phyloP scores from a whole-genome alignment of 30 jellyfish, hydroid and myxozoan species.

The Aurelia aurita region DNA sequence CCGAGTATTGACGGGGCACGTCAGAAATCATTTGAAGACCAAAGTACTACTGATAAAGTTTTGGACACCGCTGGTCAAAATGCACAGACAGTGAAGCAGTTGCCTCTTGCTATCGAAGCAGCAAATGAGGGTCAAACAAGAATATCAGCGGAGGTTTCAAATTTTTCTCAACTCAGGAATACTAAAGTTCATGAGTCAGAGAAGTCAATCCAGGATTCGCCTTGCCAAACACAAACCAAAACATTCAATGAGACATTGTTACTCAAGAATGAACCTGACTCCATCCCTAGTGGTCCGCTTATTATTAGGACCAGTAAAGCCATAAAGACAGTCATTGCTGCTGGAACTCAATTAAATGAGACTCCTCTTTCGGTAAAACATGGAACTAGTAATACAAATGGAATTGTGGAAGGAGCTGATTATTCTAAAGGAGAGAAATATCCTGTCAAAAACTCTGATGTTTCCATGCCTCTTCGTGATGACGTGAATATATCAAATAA shows the following conservation, averaged over 20 bases:
- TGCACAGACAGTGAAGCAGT: not conserved
- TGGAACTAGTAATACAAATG: not conserved
- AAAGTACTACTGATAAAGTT: not conserved
- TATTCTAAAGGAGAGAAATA: not conserved
- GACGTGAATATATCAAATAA: not conserved
- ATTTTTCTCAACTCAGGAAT: not conserved
- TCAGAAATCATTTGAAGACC: not conserved
- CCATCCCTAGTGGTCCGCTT: constrained; percentile 1
- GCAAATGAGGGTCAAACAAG: not conserved
- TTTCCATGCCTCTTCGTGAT: not conserved
- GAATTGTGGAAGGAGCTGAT: not conserved
- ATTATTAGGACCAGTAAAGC: constrained; percentile 10
- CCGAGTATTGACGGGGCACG: constrained; percentile 51
- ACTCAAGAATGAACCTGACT: not conserved
- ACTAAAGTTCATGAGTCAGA: not conserved
- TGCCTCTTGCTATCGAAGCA: not conserved
- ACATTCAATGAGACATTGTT: too few relatives aligned
- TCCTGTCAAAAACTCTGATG: not conserved
- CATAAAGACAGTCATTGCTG: not conserved
- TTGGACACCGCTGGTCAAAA: not conserved
- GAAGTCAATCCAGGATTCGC: not conserved
- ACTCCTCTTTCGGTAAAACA: not conserved
- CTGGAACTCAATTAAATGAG: not conserved
- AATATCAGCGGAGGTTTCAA: not conserved
- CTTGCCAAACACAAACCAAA: not conserved